Evolutionary conservation across 1,140 invertebrate species (phyloP).

Genomic region (Drosophila jambulina): DNA sequence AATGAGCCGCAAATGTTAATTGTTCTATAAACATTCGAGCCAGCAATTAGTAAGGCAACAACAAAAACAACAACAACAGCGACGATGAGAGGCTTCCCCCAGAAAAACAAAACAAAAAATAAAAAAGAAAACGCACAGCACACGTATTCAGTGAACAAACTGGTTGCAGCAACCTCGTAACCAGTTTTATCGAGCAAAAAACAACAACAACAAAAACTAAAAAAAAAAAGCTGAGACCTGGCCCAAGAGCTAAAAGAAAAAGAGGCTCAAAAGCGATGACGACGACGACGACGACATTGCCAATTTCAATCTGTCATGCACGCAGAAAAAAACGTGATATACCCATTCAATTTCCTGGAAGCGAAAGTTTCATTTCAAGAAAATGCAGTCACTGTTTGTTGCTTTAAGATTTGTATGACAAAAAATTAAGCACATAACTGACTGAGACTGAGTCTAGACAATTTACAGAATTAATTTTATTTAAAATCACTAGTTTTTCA

Average conservation of each 20-base stretch:
- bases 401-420: background rate
- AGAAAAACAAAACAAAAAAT: slow-evolving; percentile 3
- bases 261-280: slow-evolving; percentile 34
- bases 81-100: slow-evolving; percentile 52
- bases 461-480: background rate
- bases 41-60: slow-evolving; percentile 52
- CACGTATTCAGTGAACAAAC: slow-evolving; percentile 29
- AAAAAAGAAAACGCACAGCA: slow-evolving; percentile 17
- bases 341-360: slow-evolving; percentile 3
- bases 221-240: slow-evolving; percentile 6
- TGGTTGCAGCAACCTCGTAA: slow-evolving; percentile 56
- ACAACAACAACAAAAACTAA: background rate
- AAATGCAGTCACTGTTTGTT: background rate
- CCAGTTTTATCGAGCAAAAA: slow-evolving; percentile 51
- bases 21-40: slow-evolving; percentile 63
- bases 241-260: slow-evolving; percentile 36
- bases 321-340: slow-evolving; percentile 8
- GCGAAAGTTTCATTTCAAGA: slow-evolving; percentile 6
- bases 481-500: background rate
- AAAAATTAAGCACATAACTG: background rate
- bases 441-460: background rate
- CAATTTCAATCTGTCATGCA: slow-evolving; percentile 50
- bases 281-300: slow-evolving; percentile 59
- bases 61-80: slow-evolving; percentile 14
- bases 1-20: slow-evolving; percentile 65